These are phyloP conservation scores for Calonectris borealis DNA, from an alignment of 2,113 vertebrate species.

Conservation along the genomic window DNA sequence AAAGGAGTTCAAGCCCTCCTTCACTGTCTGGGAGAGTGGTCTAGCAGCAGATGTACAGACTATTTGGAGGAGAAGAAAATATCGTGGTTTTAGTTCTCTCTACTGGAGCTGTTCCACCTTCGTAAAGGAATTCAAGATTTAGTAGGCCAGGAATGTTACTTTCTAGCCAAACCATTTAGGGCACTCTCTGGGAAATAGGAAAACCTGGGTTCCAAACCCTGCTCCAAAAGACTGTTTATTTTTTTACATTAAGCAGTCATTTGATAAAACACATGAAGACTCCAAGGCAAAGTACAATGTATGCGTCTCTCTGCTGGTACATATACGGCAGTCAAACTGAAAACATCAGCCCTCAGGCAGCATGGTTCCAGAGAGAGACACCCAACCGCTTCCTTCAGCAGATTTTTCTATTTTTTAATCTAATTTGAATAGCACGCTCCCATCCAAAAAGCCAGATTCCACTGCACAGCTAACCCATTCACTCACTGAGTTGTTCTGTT, in stretches of 20 bases:
- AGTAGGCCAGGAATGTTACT: not conserved
- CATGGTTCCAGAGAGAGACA: not conserved
- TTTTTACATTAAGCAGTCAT: not conserved
- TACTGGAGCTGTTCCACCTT: conserved; percentile 8
- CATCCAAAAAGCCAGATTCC: not conserved
- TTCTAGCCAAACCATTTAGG: not conserved
- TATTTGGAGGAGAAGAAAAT: not conserved
- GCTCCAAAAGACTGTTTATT: not conserved
- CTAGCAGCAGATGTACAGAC: not conserved
- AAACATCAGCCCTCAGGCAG: not conserved
- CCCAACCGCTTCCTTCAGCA: not conserved
- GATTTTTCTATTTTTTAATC: not conserved
- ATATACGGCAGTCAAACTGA: not conserved
- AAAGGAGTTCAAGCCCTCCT: not conserved
- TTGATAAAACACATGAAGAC: not conserved
- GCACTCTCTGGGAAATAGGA: not conserved
- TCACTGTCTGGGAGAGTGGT: not conserved
- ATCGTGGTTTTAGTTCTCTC: not conserved
- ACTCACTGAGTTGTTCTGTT: not conserved
- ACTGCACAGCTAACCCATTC: not conserved
- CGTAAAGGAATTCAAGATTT: not conserved
- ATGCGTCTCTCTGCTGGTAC: not conserved
- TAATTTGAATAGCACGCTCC: not conserved
- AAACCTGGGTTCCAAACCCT: not conserved
- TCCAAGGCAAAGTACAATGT: not conserved